These are phyloP conservation scores for Eurypyga helias DNA, from an alignment of 2,113 vertebrate species.

Conservation along the genomic window DNA sequence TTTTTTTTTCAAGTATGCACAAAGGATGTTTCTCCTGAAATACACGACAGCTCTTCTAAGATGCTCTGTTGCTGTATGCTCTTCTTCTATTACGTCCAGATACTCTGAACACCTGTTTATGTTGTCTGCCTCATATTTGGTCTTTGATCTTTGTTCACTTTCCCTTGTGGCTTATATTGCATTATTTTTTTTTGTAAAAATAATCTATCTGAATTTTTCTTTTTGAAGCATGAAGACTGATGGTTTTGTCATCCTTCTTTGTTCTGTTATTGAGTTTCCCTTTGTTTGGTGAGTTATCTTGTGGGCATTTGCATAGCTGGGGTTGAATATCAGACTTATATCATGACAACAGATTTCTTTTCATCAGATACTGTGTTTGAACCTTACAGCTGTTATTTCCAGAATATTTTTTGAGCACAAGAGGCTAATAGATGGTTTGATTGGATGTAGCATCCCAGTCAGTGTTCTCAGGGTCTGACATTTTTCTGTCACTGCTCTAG, in stretches of 20 bases:
- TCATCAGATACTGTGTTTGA: neutral
- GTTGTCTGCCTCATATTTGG: conserved; percentile 15
- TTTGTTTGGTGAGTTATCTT: neutral
- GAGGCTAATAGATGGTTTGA: neutral
- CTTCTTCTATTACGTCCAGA: neutral
- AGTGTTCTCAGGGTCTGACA: neutral
- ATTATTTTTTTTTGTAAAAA: conserved; percentile 21
- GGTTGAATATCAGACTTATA: neutral
- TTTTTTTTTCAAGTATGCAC: neutral
- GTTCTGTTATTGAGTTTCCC: neutral
- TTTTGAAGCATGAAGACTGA: neutral
- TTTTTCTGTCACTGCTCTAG: neutral
- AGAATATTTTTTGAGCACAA: neutral
- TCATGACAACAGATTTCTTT: neutral
- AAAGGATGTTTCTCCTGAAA: neutral
- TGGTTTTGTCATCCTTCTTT: neutral
- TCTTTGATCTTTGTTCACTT: conserved; percentile 30
- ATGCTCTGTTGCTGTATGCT: neutral
- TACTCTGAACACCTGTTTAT: neutral
- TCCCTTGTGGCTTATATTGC: neutral
- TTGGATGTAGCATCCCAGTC: neutral
- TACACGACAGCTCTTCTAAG: neutral
- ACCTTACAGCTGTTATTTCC: neutral
- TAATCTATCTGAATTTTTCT: neutral
- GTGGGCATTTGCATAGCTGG: neutral